Conservation (phyloP, 2,113 vertebrate species). For the Globicephala melas region DNA sequence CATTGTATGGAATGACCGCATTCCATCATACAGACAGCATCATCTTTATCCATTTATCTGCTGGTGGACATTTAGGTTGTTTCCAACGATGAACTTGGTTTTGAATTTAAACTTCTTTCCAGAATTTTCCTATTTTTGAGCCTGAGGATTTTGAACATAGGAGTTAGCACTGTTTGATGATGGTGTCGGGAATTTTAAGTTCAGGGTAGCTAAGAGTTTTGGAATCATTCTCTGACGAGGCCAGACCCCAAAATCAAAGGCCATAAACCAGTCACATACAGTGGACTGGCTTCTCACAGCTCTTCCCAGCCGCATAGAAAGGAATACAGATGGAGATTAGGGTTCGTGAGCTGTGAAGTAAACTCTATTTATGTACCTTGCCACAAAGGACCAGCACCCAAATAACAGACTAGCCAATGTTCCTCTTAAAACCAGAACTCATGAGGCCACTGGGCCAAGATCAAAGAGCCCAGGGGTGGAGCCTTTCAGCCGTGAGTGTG, state of each 20-base stretch:
- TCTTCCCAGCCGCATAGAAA: background rate
- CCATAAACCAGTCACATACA: background rate
- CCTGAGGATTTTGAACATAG: background rate
- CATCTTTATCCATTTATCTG: background rate
- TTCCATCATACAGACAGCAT: no score
- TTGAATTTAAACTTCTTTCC: constrained; percentile 7
- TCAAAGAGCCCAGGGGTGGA: background rate
- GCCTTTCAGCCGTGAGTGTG: no score
- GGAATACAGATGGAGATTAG: fast-evolving
- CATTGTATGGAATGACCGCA: background rate
- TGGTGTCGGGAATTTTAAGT: background rate
- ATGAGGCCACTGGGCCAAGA: background rate
- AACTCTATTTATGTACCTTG: constrained; percentile 50
- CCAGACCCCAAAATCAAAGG: constrained; percentile 30
- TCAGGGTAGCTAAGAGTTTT: background rate
- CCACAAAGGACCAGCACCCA: constrained; percentile 50
- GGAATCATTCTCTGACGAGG: background rate
- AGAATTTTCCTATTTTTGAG: background rate
- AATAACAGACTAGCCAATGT: background rate
- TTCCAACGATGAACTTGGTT: background rate
- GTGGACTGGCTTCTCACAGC: background rate
- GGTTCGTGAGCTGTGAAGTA: background rate
- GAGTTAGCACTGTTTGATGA: background rate
- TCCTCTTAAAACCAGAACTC: background rate
- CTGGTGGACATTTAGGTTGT: background rate